A percentile compares a stretch with the other conserved stretches of the same genome.
Conservation (phyloP, 1,140 invertebrate genomes). For the Camponotus vicinus region DNA sequence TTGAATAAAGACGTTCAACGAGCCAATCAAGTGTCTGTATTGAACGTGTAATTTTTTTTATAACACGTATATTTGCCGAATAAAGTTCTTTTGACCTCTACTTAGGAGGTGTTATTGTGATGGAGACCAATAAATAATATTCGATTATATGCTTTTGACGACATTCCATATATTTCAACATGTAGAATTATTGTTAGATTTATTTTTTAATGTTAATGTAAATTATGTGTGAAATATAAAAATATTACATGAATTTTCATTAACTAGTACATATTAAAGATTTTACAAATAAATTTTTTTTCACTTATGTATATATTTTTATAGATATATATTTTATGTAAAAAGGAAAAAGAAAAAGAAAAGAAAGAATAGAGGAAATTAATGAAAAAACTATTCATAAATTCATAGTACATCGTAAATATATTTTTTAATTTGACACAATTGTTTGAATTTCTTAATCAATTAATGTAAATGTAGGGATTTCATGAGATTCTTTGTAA, state of each 20-base stretch:
- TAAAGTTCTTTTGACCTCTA: not conserved
- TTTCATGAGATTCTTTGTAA: slow-evolving; percentile 75
- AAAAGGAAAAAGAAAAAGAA: not conserved
- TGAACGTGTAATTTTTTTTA: not conserved
- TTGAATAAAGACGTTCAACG: not conserved
- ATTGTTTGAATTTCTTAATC: slow-evolving; percentile 78
- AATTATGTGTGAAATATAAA: not conserved
- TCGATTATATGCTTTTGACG: not conserved
- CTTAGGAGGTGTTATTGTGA: not conserved
- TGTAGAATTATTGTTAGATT: not conserved
- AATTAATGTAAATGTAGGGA: slow-evolving; percentile 81
- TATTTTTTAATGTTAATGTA: not conserved
- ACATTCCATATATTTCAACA: not conserved
- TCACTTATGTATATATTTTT: not conserved
- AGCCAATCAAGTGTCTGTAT: not conserved
- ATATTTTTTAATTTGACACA: slow-evolving; percentile 55
- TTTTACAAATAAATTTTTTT: not conserved
- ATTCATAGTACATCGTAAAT: not conserved
- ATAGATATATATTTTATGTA: not conserved
- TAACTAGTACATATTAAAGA: not conserved
- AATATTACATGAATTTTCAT: too few relatives aligned
- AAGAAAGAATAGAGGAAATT: not conserved
- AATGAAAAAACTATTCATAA: not conserved
- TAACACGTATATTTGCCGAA: not conserved
- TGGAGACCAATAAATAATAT: not conserved